Percentiles rank a stretch among this genome's conserved stretches.
phyloP scores from a whole-genome alignment of 1,140 invertebrate genomes.

The Anastatus disparis region DNA sequence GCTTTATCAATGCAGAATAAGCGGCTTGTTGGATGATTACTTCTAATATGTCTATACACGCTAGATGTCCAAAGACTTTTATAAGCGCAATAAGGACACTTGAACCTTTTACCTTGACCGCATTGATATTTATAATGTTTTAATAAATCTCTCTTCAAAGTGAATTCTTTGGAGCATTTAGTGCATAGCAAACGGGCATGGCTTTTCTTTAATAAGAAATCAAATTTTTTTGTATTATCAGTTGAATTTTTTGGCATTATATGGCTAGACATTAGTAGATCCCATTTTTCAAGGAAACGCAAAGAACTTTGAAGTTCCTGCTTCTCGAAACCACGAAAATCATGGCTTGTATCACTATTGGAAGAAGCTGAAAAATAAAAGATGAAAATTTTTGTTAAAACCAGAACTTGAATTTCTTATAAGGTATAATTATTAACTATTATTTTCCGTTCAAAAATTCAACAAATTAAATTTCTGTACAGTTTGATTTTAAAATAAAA shows the following conservation, averaged over 20 bases:
- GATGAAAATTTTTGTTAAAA: too few species aligned
- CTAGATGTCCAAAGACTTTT: constrained; percentile 51
- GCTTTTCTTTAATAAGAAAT: constrained; percentile 19
- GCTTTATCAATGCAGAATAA: constrained; percentile 38
- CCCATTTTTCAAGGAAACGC: constrained; percentile 11
- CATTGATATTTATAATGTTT: constrained; percentile 66
- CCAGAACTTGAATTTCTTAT: too few species aligned
- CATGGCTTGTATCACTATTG: not conserved
- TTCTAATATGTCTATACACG: constrained; percentile 50
- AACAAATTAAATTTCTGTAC: too few species aligned
- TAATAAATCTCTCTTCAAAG: constrained; percentile 54
- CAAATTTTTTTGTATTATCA: not conserved
- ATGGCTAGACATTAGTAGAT: not conserved
- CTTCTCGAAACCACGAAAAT: constrained; percentile 10
- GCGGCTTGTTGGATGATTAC: not conserved
- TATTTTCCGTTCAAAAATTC: too few species aligned
- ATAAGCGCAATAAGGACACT: constrained; percentile 63
- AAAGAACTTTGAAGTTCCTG: constrained; percentile 7
- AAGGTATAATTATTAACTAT: too few species aligned
- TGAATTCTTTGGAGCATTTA: constrained; percentile 60
- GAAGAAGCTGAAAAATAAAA: not conserved
- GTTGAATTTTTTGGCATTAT: not conserved
- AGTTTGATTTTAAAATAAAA: too few species aligned
- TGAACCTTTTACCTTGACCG: constrained; percentile 62
- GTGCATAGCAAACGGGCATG: constrained; percentile 51